phyloP scores from a whole-genome alignment of 2,113 vertebrate genomes.

The Nannospalax galili region DNA sequence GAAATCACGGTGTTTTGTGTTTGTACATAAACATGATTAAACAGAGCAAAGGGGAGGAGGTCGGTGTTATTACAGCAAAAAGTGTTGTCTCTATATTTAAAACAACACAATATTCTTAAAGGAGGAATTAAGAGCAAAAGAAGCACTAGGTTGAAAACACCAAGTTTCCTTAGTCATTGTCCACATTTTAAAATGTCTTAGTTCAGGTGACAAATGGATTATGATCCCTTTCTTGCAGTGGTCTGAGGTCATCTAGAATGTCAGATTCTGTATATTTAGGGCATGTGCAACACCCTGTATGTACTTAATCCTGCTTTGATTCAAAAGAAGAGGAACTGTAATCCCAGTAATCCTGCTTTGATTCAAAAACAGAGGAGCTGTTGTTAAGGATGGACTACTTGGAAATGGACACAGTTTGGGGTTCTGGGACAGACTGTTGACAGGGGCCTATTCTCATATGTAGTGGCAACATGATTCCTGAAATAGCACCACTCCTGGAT shows the following conservation, averaged over 20 bases:
- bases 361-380: not conserved
- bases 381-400: not conserved
- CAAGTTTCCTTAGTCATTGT: not conserved
- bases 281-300: not conserved
- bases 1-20: not conserved
- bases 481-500: not conserved
- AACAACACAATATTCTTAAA: not conserved
- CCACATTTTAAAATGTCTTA: not conserved
- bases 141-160: not conserved
- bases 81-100: not conserved
- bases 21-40: not conserved
- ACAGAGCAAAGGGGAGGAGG: not conserved
- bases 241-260: not conserved
- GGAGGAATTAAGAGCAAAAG: not conserved
- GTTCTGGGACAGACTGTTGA: not conserved
- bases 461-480: fast-evolving
- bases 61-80: not conserved
- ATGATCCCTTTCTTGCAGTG: not conserved
- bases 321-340: not conserved
- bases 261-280: not conserved
- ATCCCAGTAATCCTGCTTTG: too few relatives aligned
- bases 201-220: not conserved
- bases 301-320: not conserved
- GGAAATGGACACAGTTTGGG: not conserved
- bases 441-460: not conserved